Conservation (phyloP, 1,140 invertebrate species). For the Phymastichus coffea region DNA sequence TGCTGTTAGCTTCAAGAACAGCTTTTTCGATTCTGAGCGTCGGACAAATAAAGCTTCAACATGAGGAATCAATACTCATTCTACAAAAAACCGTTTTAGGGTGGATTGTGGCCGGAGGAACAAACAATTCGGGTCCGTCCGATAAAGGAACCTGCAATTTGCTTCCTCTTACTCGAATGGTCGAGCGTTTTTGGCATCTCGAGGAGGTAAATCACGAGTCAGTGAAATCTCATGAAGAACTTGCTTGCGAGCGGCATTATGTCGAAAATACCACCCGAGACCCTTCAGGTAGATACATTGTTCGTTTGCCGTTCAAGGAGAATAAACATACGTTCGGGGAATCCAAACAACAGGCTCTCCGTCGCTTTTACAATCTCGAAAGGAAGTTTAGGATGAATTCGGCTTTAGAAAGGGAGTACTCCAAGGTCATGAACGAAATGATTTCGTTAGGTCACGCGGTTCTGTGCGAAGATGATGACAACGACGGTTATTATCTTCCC, state of each 20-base stretch:
- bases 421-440: conserved; percentile 42
- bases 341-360: conserved; percentile 19
- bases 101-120: not conserved
- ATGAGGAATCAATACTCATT: not conserved
- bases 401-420: conserved; percentile 34
- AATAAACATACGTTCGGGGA: conserved; percentile 22
- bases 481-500: conserved; percentile 20
- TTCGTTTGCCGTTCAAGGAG: not conserved
- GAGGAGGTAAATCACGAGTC: no score
- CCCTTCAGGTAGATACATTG: conserved; percentile 10
- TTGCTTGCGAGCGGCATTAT: no score
- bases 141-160: no score
- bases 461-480: no score
- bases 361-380: conserved; percentile 27
- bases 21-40: not conserved
- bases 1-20: not conserved
- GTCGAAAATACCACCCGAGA: no score
- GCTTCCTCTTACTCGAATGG: no score
- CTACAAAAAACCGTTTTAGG: not conserved
- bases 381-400: conserved; percentile 25
- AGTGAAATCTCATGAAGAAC: no score
- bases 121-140: not conserved
- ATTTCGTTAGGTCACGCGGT: no score
- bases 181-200: no score
- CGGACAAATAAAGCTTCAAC: not conserved